Base-by-base conservation (phyloP, 2,113 vertebrate species). In the Regulus satrapa region DNA sequence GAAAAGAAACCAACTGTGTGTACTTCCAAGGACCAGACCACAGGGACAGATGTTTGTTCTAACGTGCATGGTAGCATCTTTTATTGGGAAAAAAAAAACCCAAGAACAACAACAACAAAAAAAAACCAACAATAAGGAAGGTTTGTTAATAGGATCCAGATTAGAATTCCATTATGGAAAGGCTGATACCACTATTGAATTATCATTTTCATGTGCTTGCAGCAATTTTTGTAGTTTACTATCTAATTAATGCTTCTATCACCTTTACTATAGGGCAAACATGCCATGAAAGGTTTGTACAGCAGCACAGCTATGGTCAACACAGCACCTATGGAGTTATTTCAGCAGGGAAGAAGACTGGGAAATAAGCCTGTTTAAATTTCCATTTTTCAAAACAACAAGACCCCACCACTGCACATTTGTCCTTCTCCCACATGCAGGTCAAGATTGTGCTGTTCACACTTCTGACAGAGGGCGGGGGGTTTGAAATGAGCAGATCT, bases 101-200 rank as follows among this genome's bases (percentile, higher is more conserved):
- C n/a, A n/a, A n/a, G n/a, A n/a, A n/a, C n/a, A n/a, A n/a, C n/a
- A n/a, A n/a, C n/a, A n/a, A n/a, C n/a, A n/a, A n/a, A n/a, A n/a
- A n/a, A n/a, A n/a, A n/a, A n/a, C n/a, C n/a, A n/a, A 14, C 14
- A 46, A 12, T 10, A 52, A 23, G 0, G 19, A 34, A 45, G 18
- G n/a, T 56, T 58, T 69, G 15, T 62, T 58, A 51, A 12, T 19
- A 52, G 2, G 8, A 77, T n/a, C 62, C 28, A 58, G 41, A 36
- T 54, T 6, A 54, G 34, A 19, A 63, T 62, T 75, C 78, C 12
- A 19, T 36, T 41, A 68, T 1, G 9, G 32, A 45, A 67, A 59
- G 34, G 51, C 43, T 2, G 24, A 6, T 12, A 32, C 8, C 2
- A 2, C 25, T 43, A 36, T 0, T 46, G 34, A 71, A 49, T 4